Evolutionary conservation across 2,113 vertebrate genomes (phyloP).

Genomic region (Alouatta palliata): DNA sequence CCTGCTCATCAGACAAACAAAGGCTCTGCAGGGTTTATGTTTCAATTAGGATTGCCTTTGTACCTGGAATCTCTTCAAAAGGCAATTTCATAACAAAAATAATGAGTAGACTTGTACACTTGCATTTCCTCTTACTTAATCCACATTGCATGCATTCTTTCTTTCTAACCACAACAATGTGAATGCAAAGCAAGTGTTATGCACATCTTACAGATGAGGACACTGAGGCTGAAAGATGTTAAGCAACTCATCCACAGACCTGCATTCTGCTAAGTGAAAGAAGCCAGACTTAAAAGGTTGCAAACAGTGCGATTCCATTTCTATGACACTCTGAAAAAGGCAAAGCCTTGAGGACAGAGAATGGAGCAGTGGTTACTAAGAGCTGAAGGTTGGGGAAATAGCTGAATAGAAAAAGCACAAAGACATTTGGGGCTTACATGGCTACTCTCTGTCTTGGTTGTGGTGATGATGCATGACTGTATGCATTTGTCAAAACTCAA

Average conservation of each 20-base stretch:
- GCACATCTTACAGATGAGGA: conserved; percentile 38
- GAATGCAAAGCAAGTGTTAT: neutral
- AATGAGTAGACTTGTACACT: neutral
- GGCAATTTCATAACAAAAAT: neutral
- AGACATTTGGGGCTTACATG: neutral
- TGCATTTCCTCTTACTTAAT: neutral
- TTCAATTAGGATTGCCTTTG: neutral
- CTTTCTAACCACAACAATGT: neutral
- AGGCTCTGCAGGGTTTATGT: neutral
- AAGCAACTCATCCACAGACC: neutral
- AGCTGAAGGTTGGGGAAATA: neutral
- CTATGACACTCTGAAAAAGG: neutral
- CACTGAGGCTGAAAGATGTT: neutral
- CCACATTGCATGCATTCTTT: neutral
- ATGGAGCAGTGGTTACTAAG: neutral
- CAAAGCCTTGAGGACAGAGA: neutral
- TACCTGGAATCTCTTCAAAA: neutral
- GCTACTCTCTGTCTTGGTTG: neutral
- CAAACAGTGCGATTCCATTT: neutral
- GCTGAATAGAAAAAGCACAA: neutral
- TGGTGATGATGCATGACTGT: neutral
- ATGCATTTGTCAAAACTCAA: neutral
- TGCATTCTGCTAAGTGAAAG: neutral
- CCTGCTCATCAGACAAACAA: neutral
- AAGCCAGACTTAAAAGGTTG: neutral